Conservation (phyloP, 53 echinoderm and acorn worm genomes). For the Paracentrotus lividus region DNA sequence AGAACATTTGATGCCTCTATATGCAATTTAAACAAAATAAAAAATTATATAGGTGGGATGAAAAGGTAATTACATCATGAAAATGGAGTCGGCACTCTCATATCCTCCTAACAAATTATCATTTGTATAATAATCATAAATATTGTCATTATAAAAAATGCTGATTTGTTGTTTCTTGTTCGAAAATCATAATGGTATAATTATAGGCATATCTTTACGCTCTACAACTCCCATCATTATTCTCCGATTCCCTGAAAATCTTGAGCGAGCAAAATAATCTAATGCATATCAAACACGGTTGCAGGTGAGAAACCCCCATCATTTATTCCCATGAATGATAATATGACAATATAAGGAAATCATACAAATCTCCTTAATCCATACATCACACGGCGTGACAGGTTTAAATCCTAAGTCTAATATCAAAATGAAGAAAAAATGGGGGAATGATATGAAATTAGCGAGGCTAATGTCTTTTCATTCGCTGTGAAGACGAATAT, state of each 20-base stretch:
- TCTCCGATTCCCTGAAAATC: not conserved
- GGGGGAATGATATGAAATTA: not conserved
- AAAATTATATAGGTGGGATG: no score
- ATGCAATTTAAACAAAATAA: no score
- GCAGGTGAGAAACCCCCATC: not conserved
- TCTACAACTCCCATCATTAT: not conserved
- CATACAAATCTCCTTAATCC: not conserved
- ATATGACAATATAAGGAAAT: not conserved
- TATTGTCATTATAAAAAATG: no score
- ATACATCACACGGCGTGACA: not conserved
- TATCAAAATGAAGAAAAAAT: not conserved
- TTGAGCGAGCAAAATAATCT: not conserved
- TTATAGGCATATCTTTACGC: no score
- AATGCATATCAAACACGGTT: not conserved
- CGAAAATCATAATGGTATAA: no score
- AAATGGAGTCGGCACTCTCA: no score
- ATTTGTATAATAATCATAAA: no score
- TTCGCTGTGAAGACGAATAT: not conserved
- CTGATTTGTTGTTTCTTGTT: no score
- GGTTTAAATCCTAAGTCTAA: not conserved
- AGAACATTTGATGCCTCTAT: no score
- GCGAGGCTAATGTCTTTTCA: constrained; percentile 34
- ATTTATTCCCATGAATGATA: not conserved
- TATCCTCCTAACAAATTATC: no score
- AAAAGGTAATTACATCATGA: no score